These are phyloP conservation scores for Athene noctua DNA, from an alignment of 2,113 vertebrate species.

Conservation along the genomic window DNA sequence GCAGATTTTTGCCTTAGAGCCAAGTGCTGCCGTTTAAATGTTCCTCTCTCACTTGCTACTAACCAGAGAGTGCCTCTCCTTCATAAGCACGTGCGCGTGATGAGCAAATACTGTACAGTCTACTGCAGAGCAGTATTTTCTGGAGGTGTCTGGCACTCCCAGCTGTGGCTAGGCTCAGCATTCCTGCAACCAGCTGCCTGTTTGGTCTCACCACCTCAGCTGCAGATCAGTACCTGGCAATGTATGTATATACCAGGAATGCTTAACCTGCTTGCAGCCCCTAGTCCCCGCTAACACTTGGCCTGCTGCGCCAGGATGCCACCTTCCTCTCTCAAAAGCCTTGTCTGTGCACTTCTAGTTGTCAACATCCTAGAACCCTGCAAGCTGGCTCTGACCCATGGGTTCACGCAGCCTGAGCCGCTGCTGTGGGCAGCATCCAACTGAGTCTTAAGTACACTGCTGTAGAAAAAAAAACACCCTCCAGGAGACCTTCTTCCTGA, in stretches of 20 bases:
- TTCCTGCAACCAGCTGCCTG: background rate
- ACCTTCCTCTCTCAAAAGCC: background rate
- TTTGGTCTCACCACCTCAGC: background rate
- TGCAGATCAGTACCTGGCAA: fast-evolving
- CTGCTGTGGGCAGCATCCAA: background rate
- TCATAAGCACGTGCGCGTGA: background rate
- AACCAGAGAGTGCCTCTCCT: background rate
- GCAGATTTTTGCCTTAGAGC: background rate
- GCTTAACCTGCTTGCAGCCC: background rate
- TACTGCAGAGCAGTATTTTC: background rate
- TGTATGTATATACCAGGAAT: background rate
- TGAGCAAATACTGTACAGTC: background rate
- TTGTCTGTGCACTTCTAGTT: background rate
- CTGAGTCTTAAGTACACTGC: background rate
- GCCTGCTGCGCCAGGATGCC: background rate
- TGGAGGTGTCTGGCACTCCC: background rate
- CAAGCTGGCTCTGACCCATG: background rate
- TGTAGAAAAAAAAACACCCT: background rate
- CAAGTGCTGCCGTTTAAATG: background rate
- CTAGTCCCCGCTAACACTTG: fast-evolving
- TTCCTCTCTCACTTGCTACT: background rate
- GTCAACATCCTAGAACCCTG: background rate
- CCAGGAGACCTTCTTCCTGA: background rate
- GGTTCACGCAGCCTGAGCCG: background rate
- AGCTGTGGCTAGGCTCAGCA: background rate